Percentiles rank a stretch among this genome's conserved stretches.
Evolutionary conservation across 2,888 invertebrate genomes (phyloP).

Genomic region (Drosophila anomalata): DNA sequence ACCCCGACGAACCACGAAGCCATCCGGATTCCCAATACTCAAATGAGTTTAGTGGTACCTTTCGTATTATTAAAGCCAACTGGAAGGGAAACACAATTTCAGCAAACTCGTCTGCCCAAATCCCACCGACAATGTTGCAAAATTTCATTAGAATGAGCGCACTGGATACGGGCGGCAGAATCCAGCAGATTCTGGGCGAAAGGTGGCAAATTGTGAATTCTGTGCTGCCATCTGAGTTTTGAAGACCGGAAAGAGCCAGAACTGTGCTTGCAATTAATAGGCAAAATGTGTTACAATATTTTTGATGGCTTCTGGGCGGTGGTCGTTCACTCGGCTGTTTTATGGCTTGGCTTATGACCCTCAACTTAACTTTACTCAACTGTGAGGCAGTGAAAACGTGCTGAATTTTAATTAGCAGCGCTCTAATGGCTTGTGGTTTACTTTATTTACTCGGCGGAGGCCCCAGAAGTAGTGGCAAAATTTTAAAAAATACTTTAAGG

Average conservation of each 20-base stretch:
- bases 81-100: conserved; percentile 10
- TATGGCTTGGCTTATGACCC: conserved; percentile 59
- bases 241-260: conserved; percentile 18
- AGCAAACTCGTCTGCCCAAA: conserved; percentile 11
- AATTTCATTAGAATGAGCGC: conserved; percentile 58
- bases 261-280: conserved; percentile 66
- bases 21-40: conserved; percentile 59
- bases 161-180: conserved; percentile 9
- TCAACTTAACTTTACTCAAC: conserved; percentile 20
- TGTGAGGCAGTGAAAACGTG: conserved; percentile 56
- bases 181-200: not conserved
- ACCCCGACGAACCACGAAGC: conserved; percentile 47
- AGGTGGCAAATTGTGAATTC: conserved; percentile 48
- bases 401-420: conserved; percentile 76
- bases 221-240: conserved; percentile 17
- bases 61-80: conserved; percentile 54
- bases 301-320: conserved; percentile 68
- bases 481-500: not conserved
- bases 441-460: not conserved
- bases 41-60: conserved; percentile 64
- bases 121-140: conserved; percentile 59
- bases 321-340: conserved; percentile 54
- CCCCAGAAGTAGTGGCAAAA: not conserved
- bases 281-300: conserved; percentile 78
- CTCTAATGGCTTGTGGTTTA: conserved; percentile 56